These are phyloP conservation scores for Choloepus hoffmanni DNA, from an alignment of 2,113 vertebrate genomes.

Conservation along the genomic window DNA sequence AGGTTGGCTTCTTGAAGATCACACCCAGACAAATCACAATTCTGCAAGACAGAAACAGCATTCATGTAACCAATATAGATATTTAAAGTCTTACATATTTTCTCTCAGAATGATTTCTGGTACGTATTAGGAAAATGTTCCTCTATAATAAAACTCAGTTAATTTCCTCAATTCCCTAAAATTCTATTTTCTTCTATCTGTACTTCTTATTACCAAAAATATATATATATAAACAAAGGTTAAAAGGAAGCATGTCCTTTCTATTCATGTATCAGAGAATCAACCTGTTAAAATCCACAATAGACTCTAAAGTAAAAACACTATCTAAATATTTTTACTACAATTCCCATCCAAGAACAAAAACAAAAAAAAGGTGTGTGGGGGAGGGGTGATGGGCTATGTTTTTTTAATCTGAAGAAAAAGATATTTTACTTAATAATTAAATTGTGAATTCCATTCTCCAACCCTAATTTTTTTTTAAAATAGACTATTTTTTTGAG, in stretches of 20 bases:
- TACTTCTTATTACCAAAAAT: background rate
- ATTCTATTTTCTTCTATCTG: background rate
- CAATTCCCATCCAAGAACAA: background rate
- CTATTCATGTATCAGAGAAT: background rate
- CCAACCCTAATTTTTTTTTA: background rate
- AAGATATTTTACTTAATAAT: conserved; percentile 37
- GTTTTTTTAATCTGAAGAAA: background rate
- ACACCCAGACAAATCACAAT: conserved; percentile 97
- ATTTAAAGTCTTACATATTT: background rate
- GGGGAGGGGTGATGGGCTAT: background rate
- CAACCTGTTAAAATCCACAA: conserved; percentile 24
- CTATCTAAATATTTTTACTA: background rate
- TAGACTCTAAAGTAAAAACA: background rate
- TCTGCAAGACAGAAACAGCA: conserved; percentile 85
- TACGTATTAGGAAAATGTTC: background rate
- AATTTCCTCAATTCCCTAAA: background rate
- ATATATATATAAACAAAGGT: background rate
- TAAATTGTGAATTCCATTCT: background rate
- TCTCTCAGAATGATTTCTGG: background rate
- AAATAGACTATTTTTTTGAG: too few relatives aligned
- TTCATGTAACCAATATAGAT: background rate
- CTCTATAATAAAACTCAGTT: background rate
- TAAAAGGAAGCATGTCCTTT: background rate
- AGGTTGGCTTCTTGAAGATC: conserved; percentile 98
- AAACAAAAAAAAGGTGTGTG: background rate